phyloP scores from a whole-genome alignment of 2,113 vertebrate genomes.

The Petrocephalus zakoni region DNA sequence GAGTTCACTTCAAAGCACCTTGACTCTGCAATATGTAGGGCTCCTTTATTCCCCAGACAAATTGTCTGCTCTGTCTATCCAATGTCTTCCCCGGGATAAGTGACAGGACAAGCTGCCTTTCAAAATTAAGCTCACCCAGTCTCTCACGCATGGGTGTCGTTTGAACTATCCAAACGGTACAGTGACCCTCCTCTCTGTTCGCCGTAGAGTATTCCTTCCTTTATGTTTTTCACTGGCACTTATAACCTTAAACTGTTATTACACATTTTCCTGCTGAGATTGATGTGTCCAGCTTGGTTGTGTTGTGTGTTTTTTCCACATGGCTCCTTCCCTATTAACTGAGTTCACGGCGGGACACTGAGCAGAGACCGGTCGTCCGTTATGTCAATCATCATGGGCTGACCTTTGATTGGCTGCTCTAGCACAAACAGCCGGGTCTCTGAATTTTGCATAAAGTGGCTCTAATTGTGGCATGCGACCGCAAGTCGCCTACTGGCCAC shows the following conservation, averaged over 20 bases:
- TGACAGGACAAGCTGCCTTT: neutral
- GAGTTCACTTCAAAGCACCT: constrained; percentile 9
- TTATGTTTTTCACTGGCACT: neutral
- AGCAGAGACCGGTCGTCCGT: neutral
- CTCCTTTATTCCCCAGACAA: neutral
- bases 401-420: neutral
- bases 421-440: neutral
- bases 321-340: neutral
- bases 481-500: neutral
- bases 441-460: neutral
- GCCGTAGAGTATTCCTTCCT: neutral
- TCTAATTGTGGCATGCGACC: neutral
- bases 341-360: neutral
- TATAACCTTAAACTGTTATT: neutral
- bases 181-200: neutral
- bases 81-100: neutral
- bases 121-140: neutral
- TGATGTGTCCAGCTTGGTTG: neutral
- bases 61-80: constrained; percentile 5
- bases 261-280: neutral
- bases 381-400: neutral
- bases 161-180: neutral
- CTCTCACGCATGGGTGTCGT: neutral
- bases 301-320: neutral
- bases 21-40: neutral